phyloP scores from a whole-genome alignment of 2,113 vertebrate species.

The Andinoacara biseriatus region DNA sequence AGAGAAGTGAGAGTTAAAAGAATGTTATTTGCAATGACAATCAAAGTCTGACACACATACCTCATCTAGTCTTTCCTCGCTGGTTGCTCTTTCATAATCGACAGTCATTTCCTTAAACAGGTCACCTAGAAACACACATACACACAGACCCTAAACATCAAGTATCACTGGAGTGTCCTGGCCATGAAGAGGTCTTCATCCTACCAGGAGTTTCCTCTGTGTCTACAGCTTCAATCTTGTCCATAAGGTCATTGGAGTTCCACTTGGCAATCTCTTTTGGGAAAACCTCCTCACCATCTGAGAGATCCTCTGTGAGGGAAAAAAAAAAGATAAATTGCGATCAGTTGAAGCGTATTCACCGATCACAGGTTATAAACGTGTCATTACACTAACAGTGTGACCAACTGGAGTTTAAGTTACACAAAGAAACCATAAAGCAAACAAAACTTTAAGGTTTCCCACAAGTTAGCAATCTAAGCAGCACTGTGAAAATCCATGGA shows the following conservation, averaged over 20 bases:
- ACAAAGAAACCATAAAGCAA: background rate
- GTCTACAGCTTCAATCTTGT: constrained; percentile 90
- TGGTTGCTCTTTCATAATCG: constrained; percentile 80
- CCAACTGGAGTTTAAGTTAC: background rate
- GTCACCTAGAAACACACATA: constrained; percentile 76
- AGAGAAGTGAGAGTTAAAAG: background rate
- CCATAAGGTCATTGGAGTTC: constrained; percentile 95
- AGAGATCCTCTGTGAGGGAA: constrained; percentile 86
- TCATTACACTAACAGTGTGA: background rate
- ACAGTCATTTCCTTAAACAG: constrained; percentile 82
- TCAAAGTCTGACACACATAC: constrained; percentile 67
- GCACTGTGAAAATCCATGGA: background rate
- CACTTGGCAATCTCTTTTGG: constrained; percentile 94
- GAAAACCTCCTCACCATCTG: constrained; percentile 88
- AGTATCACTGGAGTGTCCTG: background rate
- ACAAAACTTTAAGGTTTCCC: background rate
- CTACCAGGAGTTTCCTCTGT: constrained; percentile 85
- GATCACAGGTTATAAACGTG: background rate
- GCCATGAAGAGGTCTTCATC: background rate
- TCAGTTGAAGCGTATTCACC: background rate
- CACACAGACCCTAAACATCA: background rate
- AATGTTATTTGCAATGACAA: background rate
- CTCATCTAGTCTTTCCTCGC: constrained; percentile 85
- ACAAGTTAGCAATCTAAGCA: background rate
- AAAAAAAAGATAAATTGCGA: background rate